Base-by-base conservation (phyloP, 1,140 invertebrate species). In the Magallana angulata region DNA sequence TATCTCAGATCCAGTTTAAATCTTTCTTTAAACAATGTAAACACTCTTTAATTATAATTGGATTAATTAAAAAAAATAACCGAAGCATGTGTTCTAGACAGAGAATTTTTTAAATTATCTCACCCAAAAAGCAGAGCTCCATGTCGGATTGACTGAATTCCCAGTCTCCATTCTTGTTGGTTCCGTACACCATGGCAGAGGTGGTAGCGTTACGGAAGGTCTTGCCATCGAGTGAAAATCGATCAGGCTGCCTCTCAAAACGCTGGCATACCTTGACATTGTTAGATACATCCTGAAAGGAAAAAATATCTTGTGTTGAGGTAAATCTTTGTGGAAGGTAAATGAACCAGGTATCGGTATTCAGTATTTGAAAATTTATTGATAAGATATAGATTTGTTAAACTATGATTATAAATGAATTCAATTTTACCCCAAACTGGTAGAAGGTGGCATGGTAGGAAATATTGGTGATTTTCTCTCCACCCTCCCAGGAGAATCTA, bases 401-500 rank as follows among this genome's bases (percentile, higher is more conserved):
- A 48, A 48, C 36, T 48, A 48, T 48, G 36, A 48, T 4, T 48
- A 48, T 48, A 48, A 48, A 48, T 48, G 36, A 48, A 48, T 48
- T 1, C 36, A 48, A 48, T 1, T 11, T 91, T 90, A 94, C 93
- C 82, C 91, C 81, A 88, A 93, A 92, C 12, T 87, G 60, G 82
- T 92, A 92, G 86, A 93, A 91, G 36, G 87, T 88, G 59, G 88
- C 89, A 57, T 87, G 83, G 80, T 92, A 94, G 82, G 91, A 93
- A 64, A 94, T 91, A 86, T 94, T 94, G 8, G 89, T 91, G 11
- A 93, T 85, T 16, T 91, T 91, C 1, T 86, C 87, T 4, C 88
- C 92, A 86, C 92, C 86, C 18, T 92, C 90, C 86, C 93, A 94
- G 18, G 56, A 60, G 18, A 94, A 62, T 8, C 83, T 87, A 68